Evolutionary conservation across 2,888 invertebrate species (phyloP).

Genomic region (Hirtodrosophila trivittata): DNA sequence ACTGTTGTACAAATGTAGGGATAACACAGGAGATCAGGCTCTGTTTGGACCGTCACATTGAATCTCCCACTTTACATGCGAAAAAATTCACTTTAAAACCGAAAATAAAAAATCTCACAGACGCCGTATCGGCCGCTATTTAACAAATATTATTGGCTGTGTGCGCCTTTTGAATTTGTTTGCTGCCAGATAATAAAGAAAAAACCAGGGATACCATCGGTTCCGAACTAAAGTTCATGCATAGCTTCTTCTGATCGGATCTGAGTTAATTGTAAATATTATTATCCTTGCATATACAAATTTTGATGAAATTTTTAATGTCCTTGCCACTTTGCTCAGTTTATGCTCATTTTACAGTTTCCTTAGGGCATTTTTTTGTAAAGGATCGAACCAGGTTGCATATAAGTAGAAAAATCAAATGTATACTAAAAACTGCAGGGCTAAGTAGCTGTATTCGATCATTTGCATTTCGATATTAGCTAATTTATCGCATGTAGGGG

Average conservation of each 20-base stretch:
- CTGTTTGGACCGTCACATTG: not conserved
- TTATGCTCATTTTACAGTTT: too few relatives aligned
- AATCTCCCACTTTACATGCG: constrained; percentile 5
- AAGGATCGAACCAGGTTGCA: too few relatives aligned
- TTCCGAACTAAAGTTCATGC: constrained; percentile 9
- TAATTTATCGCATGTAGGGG: not conserved
- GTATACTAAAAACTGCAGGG: constrained; percentile 11
- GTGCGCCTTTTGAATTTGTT: constrained; percentile 24
- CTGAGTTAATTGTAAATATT: too few relatives aligned
- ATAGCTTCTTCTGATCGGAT: not conserved
- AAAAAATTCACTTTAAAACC: constrained; percentile 6
- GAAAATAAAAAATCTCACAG: not conserved
- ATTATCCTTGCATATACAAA: too few relatives aligned
- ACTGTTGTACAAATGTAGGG: constrained; percentile 23
- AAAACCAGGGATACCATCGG: constrained; percentile 20
- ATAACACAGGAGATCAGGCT: constrained; percentile 3
- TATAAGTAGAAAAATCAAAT: too few relatives aligned
- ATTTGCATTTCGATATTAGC: not conserved
- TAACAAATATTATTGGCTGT: constrained; percentile 14
- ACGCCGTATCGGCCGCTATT: not conserved
- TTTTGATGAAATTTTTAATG: too few relatives aligned
- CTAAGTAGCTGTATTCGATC: constrained; percentile 1
- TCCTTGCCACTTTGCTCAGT: too few relatives aligned
- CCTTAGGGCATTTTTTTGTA: too few relatives aligned
- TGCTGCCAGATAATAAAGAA: constrained; percentile 20